Evolutionary conservation across 2,888 invertebrate species (phyloP).

Genomic region (Eristalinus sepulchralis): DNA sequence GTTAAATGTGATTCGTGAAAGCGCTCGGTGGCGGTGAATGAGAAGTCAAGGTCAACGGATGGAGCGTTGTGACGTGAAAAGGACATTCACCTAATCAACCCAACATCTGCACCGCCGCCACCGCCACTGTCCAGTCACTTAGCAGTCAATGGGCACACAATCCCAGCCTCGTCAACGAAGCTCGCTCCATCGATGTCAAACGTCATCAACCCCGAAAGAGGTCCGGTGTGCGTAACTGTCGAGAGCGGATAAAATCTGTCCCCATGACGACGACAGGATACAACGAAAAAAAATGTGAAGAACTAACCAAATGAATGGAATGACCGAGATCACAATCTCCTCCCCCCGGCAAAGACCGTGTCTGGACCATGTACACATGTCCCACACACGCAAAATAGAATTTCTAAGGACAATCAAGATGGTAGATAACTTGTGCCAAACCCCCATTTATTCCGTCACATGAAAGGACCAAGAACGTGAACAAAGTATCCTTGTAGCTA

Average conservation of each 20-base stretch:
- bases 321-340: not conserved
- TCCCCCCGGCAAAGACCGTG: not conserved
- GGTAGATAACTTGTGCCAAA: not conserved
- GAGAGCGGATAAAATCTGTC: not conserved
- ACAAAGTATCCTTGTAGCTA: not conserved
- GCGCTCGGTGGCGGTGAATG: not conserved
- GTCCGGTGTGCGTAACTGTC: not conserved
- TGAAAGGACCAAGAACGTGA: not conserved
- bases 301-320: not conserved
- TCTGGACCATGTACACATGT: not conserved
- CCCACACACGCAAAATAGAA: not conserved
- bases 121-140: not conserved
- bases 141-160: not conserved
- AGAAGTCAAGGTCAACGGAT: not conserved
- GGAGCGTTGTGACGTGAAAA: not conserved
- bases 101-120: not conserved
- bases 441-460: not conserved
- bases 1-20: too few relatives aligned
- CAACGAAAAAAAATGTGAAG: not conserved
- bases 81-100: not conserved
- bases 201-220: not conserved
- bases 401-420: not conserved
- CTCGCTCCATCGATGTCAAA: not conserved
- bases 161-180: not conserved
- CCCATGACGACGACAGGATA: not conserved